Percentiles rank a stretch among this genome's conserved stretches.
Evolutionary conservation across 1,140 invertebrate species (phyloP).

Genomic region (Drosophila melanogaster): Release_6_plus_ISO1_MT NC_004354.4:7640001-7640500

Average conservation of each 20-base stretch:
- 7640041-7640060: neutral
- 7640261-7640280: neutral
- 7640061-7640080: conserved; percentile 78
- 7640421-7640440: conserved; percentile 65
- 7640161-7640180: conserved; percentile 13
- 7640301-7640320: neutral
- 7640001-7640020: conserved; percentile 84
- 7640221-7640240: neutral
- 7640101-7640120: conserved; percentile 84
- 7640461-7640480: conserved; percentile 27
- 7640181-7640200: conserved; percentile 15
- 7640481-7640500: conserved; percentile 48
- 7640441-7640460: conserved; percentile 25
- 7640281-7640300: neutral
- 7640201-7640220: conserved; percentile 17
- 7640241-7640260: conserved; percentile 14
- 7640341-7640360: neutral
- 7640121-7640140: conserved; percentile 58
- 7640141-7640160: neutral
- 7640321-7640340: neutral
- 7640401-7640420: conserved; percentile 60
- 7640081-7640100: conserved; percentile 84
- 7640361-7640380: neutral
- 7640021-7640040: conserved; percentile 46
- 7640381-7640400: neutral